Evolutionary conservation across 2,113 vertebrate species (phyloP), one percentile per base, ranked within the genome.

Genomic region (Corydoras maculifer): DNA sequence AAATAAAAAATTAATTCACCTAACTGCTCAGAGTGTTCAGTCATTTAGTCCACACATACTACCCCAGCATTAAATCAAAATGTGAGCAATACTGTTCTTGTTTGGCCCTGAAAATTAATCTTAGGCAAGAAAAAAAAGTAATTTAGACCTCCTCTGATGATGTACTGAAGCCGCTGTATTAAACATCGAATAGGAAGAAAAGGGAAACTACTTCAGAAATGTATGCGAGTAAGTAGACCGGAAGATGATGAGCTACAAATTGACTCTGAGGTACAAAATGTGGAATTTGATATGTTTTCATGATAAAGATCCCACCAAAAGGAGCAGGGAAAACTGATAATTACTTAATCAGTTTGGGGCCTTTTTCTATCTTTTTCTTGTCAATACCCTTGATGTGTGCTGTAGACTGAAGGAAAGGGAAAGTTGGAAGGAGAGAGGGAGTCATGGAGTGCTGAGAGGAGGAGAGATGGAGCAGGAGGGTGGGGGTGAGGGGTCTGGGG

Each of bases 341-440:
- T 81, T 75, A 81, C 77, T 79, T 81, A 72, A 77, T 79, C 75
- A 79, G 69, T 73, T 71, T 62, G 53, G 70, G 75, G 72, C 75
- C 69, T 75, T 81, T 80, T 77, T 70, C 75, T 80, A 71, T 79
- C 69, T 62, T 78, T 88, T 90, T 91, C 90, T 89, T 89, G 91
- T 25, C 18, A 2, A 25, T 2, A 25, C 35, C 35, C 35, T 43
- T 43, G 35, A 43, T 43, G 35, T 43, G 35, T 43, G 35, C 4
- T 43, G 35, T 43, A 43, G 35, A 43, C 35, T 43, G 35, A 43
- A 43, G 35, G 35, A 43, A 43, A 43, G 35, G 35, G 35, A 43
- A 43, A 43, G 35, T 8, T 43, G 35, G 35, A 43, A 43, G 35
- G 35, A 5, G 35, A 2, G 35, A 43, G 35, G 35, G 35, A 43